Base-by-base conservation (phyloP, 1,140 invertebrate species). In the Drosophila ironensis region DNA sequence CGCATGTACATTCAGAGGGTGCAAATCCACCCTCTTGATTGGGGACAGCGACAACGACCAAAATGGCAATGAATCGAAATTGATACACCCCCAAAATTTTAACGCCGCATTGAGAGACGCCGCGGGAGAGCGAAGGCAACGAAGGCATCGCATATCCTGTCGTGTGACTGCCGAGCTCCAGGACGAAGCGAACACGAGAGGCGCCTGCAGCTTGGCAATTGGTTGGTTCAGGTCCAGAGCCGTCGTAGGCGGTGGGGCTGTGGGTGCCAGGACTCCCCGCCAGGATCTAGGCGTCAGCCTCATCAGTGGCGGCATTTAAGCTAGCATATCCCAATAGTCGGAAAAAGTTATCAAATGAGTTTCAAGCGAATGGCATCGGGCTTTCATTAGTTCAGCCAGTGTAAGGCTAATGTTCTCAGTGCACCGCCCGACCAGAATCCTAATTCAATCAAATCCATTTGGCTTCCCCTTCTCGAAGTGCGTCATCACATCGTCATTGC, bases 51-150 rank as follows among this genome's bases (percentile, higher is more conserved):
- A 19, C 28, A 30, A 37, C 47, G 28, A 38, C 66, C 37, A 47
- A 69, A 76, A 73, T 73, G 78, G 78, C 77, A 86, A 82, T 84
- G 73, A 78, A 82, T 82, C 68, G 78, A 84, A 82, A 82, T 86
- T 82, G 78, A 82, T 82, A 82, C 78, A 59, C 78, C 78, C 78
- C 78, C 78, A 73, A 82, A 80, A 86, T 78, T 82, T 84, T 28
- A 84, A 51, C 51, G 64, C 63, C 50, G 76, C 59, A 71, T 74
- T 80, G 66, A 57, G 76, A 60, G 57, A 53, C 63, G 37, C 78
- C 59, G 22, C 78, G 53, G 80, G 78, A 74, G 69, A 86, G 64
- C 59, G 28, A 19, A 17, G 35, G 14, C 35, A 41, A 46, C 48
- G 27, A 51, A 53, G 40, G 42, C 52, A 54, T 37, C 71, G 48